Conservation (phyloP, 2,888 invertebrate species). For the Epistrophe grossulariae region DNA sequence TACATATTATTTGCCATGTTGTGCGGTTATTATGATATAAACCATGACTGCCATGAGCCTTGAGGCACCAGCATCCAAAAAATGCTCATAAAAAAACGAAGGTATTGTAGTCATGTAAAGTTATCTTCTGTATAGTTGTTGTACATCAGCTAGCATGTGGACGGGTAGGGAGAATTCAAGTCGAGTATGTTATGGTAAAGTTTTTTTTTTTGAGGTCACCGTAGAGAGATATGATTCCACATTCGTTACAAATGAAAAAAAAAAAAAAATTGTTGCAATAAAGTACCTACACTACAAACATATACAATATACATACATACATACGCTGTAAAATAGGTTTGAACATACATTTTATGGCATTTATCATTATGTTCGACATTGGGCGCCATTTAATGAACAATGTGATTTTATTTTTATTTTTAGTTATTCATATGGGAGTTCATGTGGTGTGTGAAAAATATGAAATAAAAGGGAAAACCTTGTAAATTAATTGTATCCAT, state of each 20-base stretch:
- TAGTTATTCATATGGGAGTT: conserved; percentile 52
- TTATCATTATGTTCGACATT: conserved; percentile 65
- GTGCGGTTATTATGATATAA: conserved; percentile 50
- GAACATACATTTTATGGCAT: conserved; percentile 36
- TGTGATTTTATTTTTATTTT: conserved; percentile 39
- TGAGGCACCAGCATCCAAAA: conserved; percentile 30
- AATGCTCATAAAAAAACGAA: conserved; percentile 46
- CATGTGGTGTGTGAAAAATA: conserved; percentile 12
- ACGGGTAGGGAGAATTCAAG: conserved; percentile 19
- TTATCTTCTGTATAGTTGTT: background rate
- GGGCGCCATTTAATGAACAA: conserved; percentile 34
- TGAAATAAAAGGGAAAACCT: conserved; percentile 52
- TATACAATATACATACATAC: too few species aligned
- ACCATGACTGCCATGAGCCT: conserved; percentile 21
- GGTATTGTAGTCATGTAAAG: conserved; percentile 56
- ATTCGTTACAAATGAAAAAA: conserved; percentile 3
- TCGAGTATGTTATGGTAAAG: conserved; percentile 32
- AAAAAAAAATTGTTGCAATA: conserved; percentile 32
- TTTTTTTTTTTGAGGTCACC: conserved; percentile 53
- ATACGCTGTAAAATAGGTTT: background rate
- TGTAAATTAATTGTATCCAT: conserved; percentile 66
- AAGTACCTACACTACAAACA: background rate
- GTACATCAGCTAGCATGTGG: background rate
- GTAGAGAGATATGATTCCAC: conserved; percentile 40
- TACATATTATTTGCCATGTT: conserved; percentile 28